Evolutionary conservation across 2,797 vertebrate species (phyloP).

Genomic region (Acomys russatus): DNA sequence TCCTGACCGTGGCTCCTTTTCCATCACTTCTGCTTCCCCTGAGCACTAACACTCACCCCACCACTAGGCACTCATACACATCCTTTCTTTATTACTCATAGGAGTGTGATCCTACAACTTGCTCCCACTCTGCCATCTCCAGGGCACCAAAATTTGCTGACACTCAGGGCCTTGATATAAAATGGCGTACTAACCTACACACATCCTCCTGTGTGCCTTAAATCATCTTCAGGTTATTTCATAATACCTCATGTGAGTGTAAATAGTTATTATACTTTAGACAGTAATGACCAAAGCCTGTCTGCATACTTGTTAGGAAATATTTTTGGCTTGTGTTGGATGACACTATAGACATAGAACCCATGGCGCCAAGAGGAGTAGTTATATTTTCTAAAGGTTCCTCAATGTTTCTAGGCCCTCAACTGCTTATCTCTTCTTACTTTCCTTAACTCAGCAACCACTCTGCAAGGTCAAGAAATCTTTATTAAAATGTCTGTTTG

Average conservation of each 20-base stretch:
- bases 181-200: not conserved
- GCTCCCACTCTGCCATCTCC: not conserved
- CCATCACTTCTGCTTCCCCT: not conserved
- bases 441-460: not conserved
- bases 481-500: not conserved
- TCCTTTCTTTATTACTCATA: not conserved
- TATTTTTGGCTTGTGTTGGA: not conserved
- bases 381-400: not conserved
- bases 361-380: not conserved
- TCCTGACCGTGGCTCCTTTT: not conserved
- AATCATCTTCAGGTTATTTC: not conserved
- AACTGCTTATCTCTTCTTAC: not conserved
- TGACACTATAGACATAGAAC: not conserved
- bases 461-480: not conserved
- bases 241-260: not conserved
- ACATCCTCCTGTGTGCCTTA: not conserved
- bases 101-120: too few species aligned
- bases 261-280: not conserved
- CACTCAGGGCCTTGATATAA: not conserved
- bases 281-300: not conserved
- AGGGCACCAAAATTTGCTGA: not conserved
- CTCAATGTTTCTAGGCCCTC: not conserved
- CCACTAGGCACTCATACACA: not conserved
- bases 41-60: not conserved
- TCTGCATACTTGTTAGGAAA: too few species aligned